phyloP scores from a whole-genome alignment of 2,888 invertebrate genomes.

The Tachina grossa region DNA sequence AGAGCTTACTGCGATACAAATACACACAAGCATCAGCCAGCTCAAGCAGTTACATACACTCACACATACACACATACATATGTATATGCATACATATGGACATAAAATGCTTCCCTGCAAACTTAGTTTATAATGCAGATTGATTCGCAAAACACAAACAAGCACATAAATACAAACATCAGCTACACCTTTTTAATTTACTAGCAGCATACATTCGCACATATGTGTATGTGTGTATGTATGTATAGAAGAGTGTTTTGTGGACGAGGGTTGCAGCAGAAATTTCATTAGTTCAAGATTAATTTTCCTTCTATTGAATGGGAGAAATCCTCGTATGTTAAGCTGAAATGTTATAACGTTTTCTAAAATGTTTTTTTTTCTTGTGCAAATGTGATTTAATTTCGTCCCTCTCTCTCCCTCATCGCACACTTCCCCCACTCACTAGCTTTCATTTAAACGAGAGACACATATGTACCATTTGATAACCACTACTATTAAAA shows the following conservation, averaged over 20 bases:
- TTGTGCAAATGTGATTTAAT: background rate
- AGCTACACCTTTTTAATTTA: slow-evolving; percentile 31
- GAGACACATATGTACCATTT: slow-evolving; percentile 9
- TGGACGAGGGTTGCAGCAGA: background rate
- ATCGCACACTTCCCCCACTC: no score
- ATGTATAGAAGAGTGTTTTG: no score
- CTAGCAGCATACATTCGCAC: background rate
- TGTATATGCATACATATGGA: background rate
- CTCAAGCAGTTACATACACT: background rate
- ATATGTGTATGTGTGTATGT: background rate
- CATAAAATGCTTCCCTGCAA: background rate
- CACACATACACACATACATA: background rate
- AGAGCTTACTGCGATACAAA: slow-evolving; percentile 1
- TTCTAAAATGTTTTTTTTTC: background rate
- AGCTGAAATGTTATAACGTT: background rate
- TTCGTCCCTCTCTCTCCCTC: background rate
- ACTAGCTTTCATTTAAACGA: background rate
- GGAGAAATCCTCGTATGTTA: background rate
- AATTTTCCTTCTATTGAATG: no score
- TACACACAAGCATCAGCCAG: background rate
- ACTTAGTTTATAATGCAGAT: slow-evolving; percentile 24
- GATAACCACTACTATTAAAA: slow-evolving; percentile 6
- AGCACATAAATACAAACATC: background rate
- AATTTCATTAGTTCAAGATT: background rate
- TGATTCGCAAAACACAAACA: slow-evolving; percentile 20